These are phyloP conservation scores for Apis laboriosa DNA, from an alignment of 1,140 invertebrate genomes.

Conservation along the genomic window DNA sequence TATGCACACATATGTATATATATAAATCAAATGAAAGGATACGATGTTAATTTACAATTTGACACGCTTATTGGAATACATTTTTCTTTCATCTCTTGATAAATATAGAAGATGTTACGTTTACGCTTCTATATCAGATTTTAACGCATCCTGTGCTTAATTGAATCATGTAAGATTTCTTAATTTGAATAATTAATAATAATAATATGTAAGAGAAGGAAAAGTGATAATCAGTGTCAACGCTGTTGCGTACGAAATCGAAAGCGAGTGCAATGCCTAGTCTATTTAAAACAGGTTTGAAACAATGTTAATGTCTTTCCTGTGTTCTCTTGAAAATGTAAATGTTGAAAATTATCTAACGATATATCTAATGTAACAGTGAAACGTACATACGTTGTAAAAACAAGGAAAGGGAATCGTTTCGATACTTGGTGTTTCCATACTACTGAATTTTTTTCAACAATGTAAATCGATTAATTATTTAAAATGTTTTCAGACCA, in stretches of 20 bases:
- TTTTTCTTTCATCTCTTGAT: too few species aligned
- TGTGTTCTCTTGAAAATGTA: neutral
- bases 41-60: neutral
- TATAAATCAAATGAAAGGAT: neutral
- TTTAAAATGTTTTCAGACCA: slow-evolving; percentile 34
- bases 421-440: too few species aligned
- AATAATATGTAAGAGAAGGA: neutral
- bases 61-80: neutral
- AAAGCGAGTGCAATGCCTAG: neutral
- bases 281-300: neutral
- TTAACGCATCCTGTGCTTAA: too few species aligned
- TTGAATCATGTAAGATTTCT: too few species aligned
- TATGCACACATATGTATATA: too few species aligned
- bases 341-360: too few species aligned
- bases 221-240: neutral
- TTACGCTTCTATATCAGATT: too few species aligned
- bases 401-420: neutral
- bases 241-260: neutral
- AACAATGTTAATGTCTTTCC: neutral
- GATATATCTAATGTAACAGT: too few species aligned
- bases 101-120: too few species aligned
- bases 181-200: too few species aligned
- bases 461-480: neutral
- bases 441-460: too few species aligned
- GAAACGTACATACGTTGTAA: too few species aligned